A percentile compares a stretch with the other conserved stretches of the same genome.
These are phyloP conservation scores for Muscicapa adusta DNA, from an alignment of 2,113 vertebrate species.

Conservation along the genomic window DNA sequence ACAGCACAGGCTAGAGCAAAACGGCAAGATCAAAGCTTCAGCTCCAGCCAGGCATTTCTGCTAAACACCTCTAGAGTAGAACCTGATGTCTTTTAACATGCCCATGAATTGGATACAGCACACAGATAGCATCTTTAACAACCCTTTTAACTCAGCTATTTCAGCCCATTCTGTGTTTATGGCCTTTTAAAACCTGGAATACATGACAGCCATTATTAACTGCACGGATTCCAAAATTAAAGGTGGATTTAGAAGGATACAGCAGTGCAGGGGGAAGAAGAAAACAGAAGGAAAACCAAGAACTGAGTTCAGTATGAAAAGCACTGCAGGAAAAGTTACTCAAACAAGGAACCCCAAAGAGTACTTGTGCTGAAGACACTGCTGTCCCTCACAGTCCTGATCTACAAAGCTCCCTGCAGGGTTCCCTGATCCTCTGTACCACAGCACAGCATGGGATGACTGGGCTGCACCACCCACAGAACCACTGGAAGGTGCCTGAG, in stretches of 20 bases:
- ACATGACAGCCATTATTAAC: background rate
- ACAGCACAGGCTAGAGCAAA: background rate
- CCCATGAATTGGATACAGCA: background rate
- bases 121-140: constrained; percentile 42
- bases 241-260: background rate
- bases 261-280: background rate
- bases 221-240: background rate
- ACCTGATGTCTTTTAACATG: constrained; percentile 3
- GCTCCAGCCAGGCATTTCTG: background rate
- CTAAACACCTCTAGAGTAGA: constrained; percentile 11
- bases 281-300: background rate
- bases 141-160: constrained; percentile 7
- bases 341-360: background rate
- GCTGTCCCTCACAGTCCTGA: background rate
- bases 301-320: background rate
- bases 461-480: background rate
- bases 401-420: background rate
- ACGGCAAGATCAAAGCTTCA: background rate
- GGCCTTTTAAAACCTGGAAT: constrained; percentile 4
- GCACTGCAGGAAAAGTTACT: background rate
- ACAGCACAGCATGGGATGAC: background rate
- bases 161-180: constrained; percentile 10
- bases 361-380: background rate
- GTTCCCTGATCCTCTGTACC: background rate
- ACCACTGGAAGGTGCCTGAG: background rate